These are phyloP conservation scores for Micoletzkya japonica DNA, from an alignment of 2,888 invertebrate genomes.

Conservation along the genomic window DNA sequence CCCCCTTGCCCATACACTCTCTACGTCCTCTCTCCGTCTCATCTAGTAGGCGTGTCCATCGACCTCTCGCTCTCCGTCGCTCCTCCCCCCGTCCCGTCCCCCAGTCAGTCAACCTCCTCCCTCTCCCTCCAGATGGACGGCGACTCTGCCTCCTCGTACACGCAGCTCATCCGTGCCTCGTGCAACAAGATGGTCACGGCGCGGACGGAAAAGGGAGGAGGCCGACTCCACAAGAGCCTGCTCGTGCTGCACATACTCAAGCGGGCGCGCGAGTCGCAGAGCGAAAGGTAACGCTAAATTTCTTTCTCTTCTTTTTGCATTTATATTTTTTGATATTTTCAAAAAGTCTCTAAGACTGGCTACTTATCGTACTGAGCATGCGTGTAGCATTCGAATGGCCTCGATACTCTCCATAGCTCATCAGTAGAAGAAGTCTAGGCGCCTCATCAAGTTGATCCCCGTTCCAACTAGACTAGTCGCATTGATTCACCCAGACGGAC, in stretches of 20 bases:
- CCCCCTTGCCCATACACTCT: neutral
- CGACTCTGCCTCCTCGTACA: conserved; percentile 29
- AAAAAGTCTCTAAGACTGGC: no score
- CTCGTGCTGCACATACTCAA: conserved; percentile 40
- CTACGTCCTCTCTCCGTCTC: neutral
- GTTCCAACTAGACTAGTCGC: no score
- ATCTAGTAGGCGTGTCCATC: no score
- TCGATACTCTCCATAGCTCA: no score
- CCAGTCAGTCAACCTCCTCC: neutral
- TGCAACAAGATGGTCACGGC: conserved; percentile 42
- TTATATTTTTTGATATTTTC: no score
- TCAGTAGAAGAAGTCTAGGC: no score
- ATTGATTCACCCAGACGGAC: no score
- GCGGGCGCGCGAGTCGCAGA: conserved; percentile 28
- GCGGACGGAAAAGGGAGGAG: conserved; percentile 36
- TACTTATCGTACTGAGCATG: no score
- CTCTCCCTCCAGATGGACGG: neutral
- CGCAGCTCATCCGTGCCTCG: conserved; percentile 37
- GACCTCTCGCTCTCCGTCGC: neutral
- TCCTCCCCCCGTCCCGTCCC: neutral
- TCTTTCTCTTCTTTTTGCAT: no score
- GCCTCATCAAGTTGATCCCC: no score
- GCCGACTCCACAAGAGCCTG: conserved; percentile 37
- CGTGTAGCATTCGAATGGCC: no score
- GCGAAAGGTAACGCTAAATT: conserved; percentile 16